Evolutionary conservation across 2,888 invertebrate genomes (phyloP).

Genomic region (Eupithecia insigniata): DNA sequence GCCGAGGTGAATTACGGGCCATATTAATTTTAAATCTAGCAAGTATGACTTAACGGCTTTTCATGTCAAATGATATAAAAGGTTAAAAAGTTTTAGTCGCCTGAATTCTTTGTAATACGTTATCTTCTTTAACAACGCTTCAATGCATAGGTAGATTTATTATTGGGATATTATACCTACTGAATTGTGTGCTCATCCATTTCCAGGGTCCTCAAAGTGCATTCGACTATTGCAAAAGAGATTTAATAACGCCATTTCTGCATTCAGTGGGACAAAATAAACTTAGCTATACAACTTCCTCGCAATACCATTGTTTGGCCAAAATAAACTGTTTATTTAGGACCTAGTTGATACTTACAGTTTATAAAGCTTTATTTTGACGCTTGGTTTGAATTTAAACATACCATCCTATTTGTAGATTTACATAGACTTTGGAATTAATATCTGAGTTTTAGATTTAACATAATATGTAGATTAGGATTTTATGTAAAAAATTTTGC

Average conservation of each 20-base stretch:
- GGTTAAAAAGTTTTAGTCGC: constrained; percentile 1
- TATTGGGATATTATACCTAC: constrained; percentile 8
- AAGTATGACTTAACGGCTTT: constrained; percentile 18
- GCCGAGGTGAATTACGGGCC: constrained; percentile 25
- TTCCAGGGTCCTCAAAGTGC: constrained; percentile 27
- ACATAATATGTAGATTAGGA: neutral
- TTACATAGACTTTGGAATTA: neutral
- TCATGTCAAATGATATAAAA: constrained; percentile 17
- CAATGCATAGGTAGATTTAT: constrained; percentile 10
- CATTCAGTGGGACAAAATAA: constrained; percentile 31
- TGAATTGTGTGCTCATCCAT: constrained; percentile 18
- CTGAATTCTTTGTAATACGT: constrained; percentile 1
- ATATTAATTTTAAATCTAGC: constrained; percentile 22
- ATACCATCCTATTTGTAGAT: neutral
- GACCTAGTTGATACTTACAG: neutral
- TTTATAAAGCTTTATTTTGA: constrained; percentile 5
- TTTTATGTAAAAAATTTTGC: neutral
- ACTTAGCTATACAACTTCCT: constrained; percentile 20
- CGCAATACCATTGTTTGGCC: constrained; percentile 40
- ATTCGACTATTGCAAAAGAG: constrained; percentile 36
- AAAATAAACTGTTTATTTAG: constrained; percentile 30
- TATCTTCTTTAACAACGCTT: neutral
- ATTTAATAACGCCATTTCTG: constrained; percentile 36
- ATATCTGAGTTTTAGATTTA: neutral
- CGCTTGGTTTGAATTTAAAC: neutral